Base-by-base conservation (phyloP, 2,888 invertebrate genomes). In the Strigamia crassipes region DNA sequence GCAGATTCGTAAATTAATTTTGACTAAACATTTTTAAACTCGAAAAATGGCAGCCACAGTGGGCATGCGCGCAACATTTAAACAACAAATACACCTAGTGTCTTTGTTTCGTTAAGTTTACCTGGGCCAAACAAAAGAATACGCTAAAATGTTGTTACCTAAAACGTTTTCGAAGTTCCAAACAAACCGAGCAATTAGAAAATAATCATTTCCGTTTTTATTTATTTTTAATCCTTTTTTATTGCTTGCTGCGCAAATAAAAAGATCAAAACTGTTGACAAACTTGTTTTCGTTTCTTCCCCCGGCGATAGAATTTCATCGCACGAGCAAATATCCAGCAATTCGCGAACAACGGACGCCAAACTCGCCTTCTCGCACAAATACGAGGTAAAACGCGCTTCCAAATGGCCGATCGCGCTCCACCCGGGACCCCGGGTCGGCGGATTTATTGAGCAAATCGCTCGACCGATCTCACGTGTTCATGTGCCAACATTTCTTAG, bases 401-500 rank as follows among this genome's bases (percentile, higher is more conserved):
- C 18, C 61, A 61, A 61, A 61, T 61, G 61, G 61, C 23, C 61
- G 61, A 61, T 18, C 51, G 6, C 51, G 51, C 51, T 51, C 15
- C 15, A 15, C 51, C 15, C 51, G 18, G 12, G 21, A 15, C 61
- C 61, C 18, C 61, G 23, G 61, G 61, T 61, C 61, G 61, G 61
- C 18, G 61, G 61, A 61, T 61, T 61, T 61, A 61, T 61, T 12
- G 61, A 18, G 61, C 61, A 61, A 61, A 61, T 61, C 61, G 61
- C 61, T 61, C 61, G 21, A 61, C 61, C 23, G 61, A 61, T 61
- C 61, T 61, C 21, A 18, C 61, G 61, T 61, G 61, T 61, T 61
- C 61, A 61, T 61, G 61, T 61, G 61, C 61, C 61, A 61, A 61
- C 61, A 61, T 61, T 61, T 61, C 61, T 61, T 61, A 61, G 23